Conservation (phyloP, 2,797 vertebrate genomes). For the Argya squamiceps region DNA sequence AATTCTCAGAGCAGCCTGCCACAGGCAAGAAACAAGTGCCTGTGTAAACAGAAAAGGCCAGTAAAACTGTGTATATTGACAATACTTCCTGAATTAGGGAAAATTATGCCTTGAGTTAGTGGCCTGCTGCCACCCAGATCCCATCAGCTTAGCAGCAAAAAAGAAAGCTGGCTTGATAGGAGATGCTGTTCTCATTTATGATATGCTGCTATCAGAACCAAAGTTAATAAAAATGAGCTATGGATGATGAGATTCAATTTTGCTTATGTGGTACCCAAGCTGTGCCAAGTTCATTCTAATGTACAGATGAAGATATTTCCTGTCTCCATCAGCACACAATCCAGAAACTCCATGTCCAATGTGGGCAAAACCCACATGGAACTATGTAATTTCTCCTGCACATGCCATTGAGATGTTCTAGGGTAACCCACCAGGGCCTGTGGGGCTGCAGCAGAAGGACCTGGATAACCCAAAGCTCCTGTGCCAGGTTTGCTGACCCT, state of each 20-base stretch:
- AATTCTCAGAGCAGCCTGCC: not conserved
- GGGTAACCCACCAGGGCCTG: not conserved
- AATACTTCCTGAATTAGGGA: not conserved
- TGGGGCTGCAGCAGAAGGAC: not conserved
- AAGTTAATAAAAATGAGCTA: conserved; percentile 44
- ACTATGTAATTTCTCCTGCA: not conserved
- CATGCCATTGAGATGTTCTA: accelerated
- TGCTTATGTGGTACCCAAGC: not conserved
- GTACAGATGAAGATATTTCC: not conserved
- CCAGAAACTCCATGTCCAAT: not conserved
- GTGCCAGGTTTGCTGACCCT: not conserved
- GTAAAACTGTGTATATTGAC: not conserved
- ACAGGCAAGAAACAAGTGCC: not conserved
- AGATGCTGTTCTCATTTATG: not conserved
- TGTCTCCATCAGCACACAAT: not conserved
- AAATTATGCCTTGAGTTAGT: not conserved
- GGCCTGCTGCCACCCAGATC: not conserved
- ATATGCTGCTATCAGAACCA: not conserved
- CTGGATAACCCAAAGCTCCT: not conserved
- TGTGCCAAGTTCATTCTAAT: not conserved
- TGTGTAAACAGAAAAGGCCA: not conserved
- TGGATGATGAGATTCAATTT: conserved; percentile 16
- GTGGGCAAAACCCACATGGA: not conserved
- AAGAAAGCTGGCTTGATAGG: not conserved
- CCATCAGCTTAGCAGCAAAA: not conserved